Evolutionary conservation across 2,888 invertebrate genomes (phyloP).

Genomic region (Netelia melanura): DNA sequence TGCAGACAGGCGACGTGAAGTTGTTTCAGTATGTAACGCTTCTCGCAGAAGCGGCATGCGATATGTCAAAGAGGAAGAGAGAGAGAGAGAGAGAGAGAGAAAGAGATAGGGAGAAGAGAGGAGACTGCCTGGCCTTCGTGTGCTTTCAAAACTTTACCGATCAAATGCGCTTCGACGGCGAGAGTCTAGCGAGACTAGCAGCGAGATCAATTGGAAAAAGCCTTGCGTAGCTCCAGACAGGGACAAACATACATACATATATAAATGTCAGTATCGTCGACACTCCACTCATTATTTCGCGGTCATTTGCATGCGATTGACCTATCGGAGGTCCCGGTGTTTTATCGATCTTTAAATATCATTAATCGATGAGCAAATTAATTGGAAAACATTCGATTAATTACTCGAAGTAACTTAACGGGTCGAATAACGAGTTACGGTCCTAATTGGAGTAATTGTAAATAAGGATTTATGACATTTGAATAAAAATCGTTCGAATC

Average conservation of each 20-base stretch:
- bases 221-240: constrained; percentile 61
- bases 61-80: background rate
- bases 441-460: too few relatives aligned
- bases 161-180: constrained; percentile 52
- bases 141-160: constrained; percentile 66
- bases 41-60: background rate
- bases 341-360: constrained; percentile 14
- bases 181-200: constrained; percentile 34
- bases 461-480: background rate
- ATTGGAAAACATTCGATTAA: too few relatives aligned
- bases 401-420: too few relatives aligned
- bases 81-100: background rate
- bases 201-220: constrained; percentile 60
- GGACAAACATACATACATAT: constrained; percentile 35
- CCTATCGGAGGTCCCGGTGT: constrained; percentile 50
- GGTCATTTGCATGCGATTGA: constrained; percentile 61
- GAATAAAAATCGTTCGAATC: background rate
- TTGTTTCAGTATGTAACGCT: constrained; percentile 9
- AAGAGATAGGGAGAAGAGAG: constrained; percentile 11
- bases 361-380: background rate
- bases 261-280: background rate
- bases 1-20: constrained; percentile 17
- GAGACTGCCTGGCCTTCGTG: constrained; percentile 59
- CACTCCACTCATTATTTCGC: constrained; percentile 35
- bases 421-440: too few relatives aligned